Conservation (phyloP, 2,113 vertebrate species). For the Lycaon pictus region DNA sequence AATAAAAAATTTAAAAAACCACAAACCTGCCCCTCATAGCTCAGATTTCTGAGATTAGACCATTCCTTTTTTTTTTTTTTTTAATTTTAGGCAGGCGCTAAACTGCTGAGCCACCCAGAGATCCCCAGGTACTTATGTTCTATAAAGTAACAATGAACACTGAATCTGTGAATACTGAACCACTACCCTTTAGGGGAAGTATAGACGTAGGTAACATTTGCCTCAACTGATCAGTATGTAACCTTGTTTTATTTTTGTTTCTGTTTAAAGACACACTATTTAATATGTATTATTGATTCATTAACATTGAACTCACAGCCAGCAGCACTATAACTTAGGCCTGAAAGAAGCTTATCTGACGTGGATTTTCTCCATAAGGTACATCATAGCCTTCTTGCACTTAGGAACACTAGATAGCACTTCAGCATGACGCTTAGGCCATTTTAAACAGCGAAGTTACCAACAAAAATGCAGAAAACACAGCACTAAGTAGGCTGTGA, state of each 20-base stretch:
- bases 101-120: no score
- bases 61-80: background rate
- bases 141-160: background rate
- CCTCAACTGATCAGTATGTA: background rate
- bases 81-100: no score
- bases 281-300: background rate
- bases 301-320: background rate
- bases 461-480: background rate
- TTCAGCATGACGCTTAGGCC: background rate
- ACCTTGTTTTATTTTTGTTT: background rate
- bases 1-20: background rate
- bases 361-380: background rate
- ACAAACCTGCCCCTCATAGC: background rate
- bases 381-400: background rate
- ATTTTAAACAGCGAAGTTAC: background rate
- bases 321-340: background rate
- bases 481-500: background rate
- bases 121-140: background rate
- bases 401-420: background rate
- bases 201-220: background rate
- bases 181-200: background rate
- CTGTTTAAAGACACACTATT: background rate
- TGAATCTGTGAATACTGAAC: background rate
- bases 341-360: background rate
- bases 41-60: constrained; percentile 17